Evolutionary conservation across 2,888 invertebrate genomes (phyloP), one percentile per base, ranked within the genome.

Genomic region (Linnaemya vulpina): DNA sequence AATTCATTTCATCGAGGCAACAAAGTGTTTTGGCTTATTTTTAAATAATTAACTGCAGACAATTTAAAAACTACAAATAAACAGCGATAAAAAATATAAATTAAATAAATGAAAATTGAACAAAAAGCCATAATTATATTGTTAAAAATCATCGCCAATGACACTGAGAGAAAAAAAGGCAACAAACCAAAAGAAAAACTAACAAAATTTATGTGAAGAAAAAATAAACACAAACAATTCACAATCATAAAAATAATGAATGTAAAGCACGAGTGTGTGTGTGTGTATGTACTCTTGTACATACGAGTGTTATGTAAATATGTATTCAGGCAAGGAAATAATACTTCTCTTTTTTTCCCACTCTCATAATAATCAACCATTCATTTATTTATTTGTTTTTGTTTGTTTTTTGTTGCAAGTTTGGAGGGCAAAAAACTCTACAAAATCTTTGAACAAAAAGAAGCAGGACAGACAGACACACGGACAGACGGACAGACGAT

Each of bases 101-200:
- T 15, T 11, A 20, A 5, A 5, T 25, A 40, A 43, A 22, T 15
- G 15, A 20, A 55, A 46, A 46, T 38, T 51, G 0, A 67, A 38
- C 13, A 80, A 67, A 75, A 65, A 77, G 10, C 22, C 63, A 53
- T 82, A 78, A 78, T 85, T 74, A 82, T 74, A 74, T 82, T 78
- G 77, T 85, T 85, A 58, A 85, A 85, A 85, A 85, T 82, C 78
- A 85, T 82, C 77, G 65, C 65, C 78, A 82, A 62, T 75, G 85
- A 78, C 81, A 85, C 70, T 82, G 70, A 81, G 15, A 8, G 60
- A 1, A 20, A 35, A 22, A 67, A n/a, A 15, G 60, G 43, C 9
- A 49, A 46, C 17, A 30, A 22, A 0, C n/a, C n/a, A n/a, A 63
- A 55, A 15, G 17, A 38, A 38, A 60, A 58, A 63, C 11, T 20